Conservation (phyloP, 2,113 vertebrate species). For the Cygnus buccinator region DNA sequence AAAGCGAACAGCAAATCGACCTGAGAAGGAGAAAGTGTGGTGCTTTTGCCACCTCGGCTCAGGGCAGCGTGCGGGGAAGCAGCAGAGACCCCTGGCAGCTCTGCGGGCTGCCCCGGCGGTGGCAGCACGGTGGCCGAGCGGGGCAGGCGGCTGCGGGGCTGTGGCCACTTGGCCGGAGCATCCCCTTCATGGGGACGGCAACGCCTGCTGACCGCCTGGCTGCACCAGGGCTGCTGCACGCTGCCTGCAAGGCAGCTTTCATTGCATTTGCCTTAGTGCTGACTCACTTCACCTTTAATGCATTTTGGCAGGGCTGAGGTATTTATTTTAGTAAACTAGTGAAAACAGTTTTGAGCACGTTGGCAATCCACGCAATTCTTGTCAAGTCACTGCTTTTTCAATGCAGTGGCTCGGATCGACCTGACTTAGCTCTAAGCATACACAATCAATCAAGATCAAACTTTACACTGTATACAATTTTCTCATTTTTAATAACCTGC, state of each 20-base stretch:
- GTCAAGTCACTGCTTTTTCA: not conserved
- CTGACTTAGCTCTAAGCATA: not conserved
- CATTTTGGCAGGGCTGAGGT: not conserved
- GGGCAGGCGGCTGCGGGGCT: not conserved
- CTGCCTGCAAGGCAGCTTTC: not conserved
- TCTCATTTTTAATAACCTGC: not conserved
- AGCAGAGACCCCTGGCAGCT: not conserved
- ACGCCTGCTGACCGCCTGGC: not conserved
- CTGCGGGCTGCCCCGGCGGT: too few relatives aligned
- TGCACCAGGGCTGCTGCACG: accelerated
- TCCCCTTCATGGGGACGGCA: too few relatives aligned
- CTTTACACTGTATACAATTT: not conserved
- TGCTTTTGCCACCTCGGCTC: not conserved
- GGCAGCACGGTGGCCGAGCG: not conserved
- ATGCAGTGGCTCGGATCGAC: not conserved
- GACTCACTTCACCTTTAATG: not conserved
- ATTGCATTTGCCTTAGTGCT: not conserved
- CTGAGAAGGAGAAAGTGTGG: not conserved
- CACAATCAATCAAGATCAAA: not conserved
- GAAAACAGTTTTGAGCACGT: not conserved
- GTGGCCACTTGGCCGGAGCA: too few relatives aligned
- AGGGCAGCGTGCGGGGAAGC: not conserved
- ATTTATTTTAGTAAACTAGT: not conserved
- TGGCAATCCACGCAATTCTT: not conserved
- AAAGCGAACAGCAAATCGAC: not conserved